Conservation (phyloP, 2,888 invertebrate genomes). For the Hedya salicella region DNA sequence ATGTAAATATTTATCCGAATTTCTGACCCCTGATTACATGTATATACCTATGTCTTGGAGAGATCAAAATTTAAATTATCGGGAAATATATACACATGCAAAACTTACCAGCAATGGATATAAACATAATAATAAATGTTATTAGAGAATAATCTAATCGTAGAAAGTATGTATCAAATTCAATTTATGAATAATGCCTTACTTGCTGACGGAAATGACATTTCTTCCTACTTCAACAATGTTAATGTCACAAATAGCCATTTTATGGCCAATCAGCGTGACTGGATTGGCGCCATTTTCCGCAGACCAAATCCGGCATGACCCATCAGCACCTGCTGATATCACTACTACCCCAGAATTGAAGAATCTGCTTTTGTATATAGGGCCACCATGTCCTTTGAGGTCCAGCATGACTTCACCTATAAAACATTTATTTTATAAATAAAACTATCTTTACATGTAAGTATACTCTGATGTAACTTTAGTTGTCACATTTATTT, state of each 20-base stretch:
- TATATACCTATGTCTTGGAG: too few species aligned
- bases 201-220: slow-evolving; percentile 88
- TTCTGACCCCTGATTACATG: too few species aligned
- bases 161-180: background rate
- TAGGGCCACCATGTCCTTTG: slow-evolving; percentile 88
- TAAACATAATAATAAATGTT: too few species aligned
- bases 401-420: slow-evolving; percentile 78
- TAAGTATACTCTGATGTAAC: too few species aligned
- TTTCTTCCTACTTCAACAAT: slow-evolving; percentile 89
- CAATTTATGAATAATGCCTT: slow-evolving; percentile 44
- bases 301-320: slow-evolving; percentile 88
- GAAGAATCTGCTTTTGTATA: slow-evolving; percentile 88
- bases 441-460: too few species aligned
- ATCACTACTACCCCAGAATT: slow-evolving; percentile 89
- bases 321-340: slow-evolving; percentile 88
- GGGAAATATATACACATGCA: too few species aligned
- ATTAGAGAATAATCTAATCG: too few species aligned
- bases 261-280: slow-evolving; percentile 87
- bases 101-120: too few species aligned
- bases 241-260: slow-evolving; percentile 86
- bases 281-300: slow-evolving; percentile 88
- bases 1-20: too few species aligned
- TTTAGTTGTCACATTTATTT: too few species aligned
- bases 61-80: too few species aligned
- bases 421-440: slow-evolving; percentile 52